These are phyloP conservation scores for Protomyctophum bolini DNA, from an alignment of 2,113 vertebrate species.

Conservation along the genomic window DNA sequence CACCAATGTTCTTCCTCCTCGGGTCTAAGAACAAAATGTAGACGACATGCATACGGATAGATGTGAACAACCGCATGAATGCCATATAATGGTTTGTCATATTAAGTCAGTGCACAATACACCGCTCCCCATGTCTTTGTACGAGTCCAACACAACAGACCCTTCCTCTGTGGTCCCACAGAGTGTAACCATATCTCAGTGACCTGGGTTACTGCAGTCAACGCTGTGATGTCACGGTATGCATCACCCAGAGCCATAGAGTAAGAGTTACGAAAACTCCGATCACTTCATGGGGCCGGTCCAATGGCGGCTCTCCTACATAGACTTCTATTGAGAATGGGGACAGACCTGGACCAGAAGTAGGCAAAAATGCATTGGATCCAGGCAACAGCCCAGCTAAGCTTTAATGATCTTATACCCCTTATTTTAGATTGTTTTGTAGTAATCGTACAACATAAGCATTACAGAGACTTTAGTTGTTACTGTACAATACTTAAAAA, in stretches of 20 bases:
- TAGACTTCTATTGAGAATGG: too few relatives aligned
- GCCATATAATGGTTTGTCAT: neutral
- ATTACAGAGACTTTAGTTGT: too few relatives aligned
- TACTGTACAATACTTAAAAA: too few relatives aligned
- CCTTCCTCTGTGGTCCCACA: constrained; percentile 17
- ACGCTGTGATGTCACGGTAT: constrained; percentile 47
- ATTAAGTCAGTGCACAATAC: neutral
- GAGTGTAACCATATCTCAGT: constrained; percentile 52
- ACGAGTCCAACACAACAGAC: constrained; percentile 10
- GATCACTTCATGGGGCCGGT: too few relatives aligned
- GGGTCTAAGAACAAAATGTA: neutral
- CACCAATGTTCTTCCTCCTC: neutral
- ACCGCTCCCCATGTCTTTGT: constrained; percentile 4
- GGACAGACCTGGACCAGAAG: too few relatives aligned
- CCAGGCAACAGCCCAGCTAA: too few relatives aligned
- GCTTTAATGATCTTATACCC: too few relatives aligned
- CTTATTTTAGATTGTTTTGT: too few relatives aligned
- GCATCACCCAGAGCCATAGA: neutral
- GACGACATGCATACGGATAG: neutral
- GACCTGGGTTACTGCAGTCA: constrained; percentile 50
- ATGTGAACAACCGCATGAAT: neutral
- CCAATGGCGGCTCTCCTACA: too few relatives aligned
- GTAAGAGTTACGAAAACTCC: too few relatives aligned
- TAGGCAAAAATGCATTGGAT: too few relatives aligned
- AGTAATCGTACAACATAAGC: too few relatives aligned